Evolutionary conservation across 2,888 invertebrate species (phyloP), one percentile per base, ranked within the genome.

Genomic region (Drosophila rubida): DNA sequence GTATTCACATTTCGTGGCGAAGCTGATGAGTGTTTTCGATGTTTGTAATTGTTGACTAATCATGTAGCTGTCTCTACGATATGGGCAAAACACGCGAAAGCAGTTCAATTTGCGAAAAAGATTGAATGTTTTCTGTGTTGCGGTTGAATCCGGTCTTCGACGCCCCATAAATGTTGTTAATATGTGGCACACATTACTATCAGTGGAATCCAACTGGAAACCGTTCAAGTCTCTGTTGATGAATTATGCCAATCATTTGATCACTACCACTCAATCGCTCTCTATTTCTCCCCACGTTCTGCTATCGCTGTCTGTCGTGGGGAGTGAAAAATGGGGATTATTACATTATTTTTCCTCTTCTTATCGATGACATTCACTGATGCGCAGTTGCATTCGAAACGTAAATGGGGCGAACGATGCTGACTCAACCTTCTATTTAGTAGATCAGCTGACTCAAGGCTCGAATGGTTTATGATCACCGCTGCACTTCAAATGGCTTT

Each of bases 401-500:
- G 16, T 41, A 63, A 57, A 45, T 70, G 50, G 46, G 22, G 16
- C 30, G n/a, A 32, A 6, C 25, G 35, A 30, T 23, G 42, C 35
- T 69, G 48, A 68, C 23, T 69, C 45, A 69, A 16, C 30, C 35
- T 5, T 37, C 35, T 14, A 13, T 11, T 7, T 14, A 27, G 27
- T 32, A 9, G 22, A 50, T 69, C 70, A 68, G 67, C 50, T 59
- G 50, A 67, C 41, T 42, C 16, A 45, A 4, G 5, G 3, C 8
- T n/a, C 22, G 13, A 30, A 19, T 41, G 35, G 13, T 2, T 35
- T 7, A 6, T 48, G 9, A 16, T 7, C 41, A 25, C 8, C 19
- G 41, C 44, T 45, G 53, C 54, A 61, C 60, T 83, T 71, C 14
- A 65, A 79, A 50, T 53, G 77, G 48, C 39, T 61, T 46, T 37